Base-by-base conservation (phyloP, 2,797 vertebrate genomes). In the Pelodytes ibericus region DNA sequence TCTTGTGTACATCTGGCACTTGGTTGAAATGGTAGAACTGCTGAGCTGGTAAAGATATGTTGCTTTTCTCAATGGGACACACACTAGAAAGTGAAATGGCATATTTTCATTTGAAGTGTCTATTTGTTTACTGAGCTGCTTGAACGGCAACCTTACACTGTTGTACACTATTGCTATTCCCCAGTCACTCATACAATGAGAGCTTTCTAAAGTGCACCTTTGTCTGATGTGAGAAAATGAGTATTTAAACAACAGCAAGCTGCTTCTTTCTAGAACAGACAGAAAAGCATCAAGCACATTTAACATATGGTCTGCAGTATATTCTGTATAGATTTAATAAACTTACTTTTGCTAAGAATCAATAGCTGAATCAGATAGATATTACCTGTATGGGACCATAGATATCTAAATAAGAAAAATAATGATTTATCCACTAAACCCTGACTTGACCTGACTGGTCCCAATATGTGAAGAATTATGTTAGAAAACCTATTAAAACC, bases 51-150 rank as follows among this genome's bases (percentile, higher is more conserved):
- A 79, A 63, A 74, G 69, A 61, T 59, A 73, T 44, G 62, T 62
- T 67, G 56, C 62, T 67, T 79, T 72, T 79, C 77, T 79, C 77
- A 73, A 69, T 73, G 71, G 71, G 71, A 79, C 67, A 47, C 64
- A 74, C 68, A 69, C 26, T 74, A 71, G 24, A 79, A 47, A 36
- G 44, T 59, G 51, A 74, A 62, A 57, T 64, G 41, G 71, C 70
- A 73, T 79, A 79, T 79, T 79, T 79, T 69, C 58, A 56, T 73
- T 74, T 79, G 64, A 79, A 79, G 64, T 73, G 73, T 66, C 77
- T 79, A 73, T 79, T 79, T 72, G 77, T 73, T 79, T 73, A 68
- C 77, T 53, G 77, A 69, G 64, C 77, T 73, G 71, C 47, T 79
- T 73, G 77, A 72, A 68, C 69, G 77, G 72, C 71, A 79, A 62